A percentile compares a stretch with the other conserved stretches of the same genome.
These are phyloP conservation scores for Phalacrocorax carbo DNA, from an alignment of 2,113 vertebrate genomes.

Conservation along the genomic window DNA sequence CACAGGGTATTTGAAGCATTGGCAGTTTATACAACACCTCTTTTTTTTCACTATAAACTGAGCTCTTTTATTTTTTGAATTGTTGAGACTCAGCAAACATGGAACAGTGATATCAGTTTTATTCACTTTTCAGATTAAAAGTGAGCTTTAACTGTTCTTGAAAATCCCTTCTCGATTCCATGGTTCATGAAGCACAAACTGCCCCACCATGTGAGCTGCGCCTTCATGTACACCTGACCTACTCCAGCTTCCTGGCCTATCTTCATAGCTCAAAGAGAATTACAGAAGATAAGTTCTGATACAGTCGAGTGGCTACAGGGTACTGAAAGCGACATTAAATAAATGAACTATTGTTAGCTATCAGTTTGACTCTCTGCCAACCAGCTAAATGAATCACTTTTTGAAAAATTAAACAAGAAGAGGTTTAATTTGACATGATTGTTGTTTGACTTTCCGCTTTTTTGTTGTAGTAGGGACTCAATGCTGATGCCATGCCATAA, in stretches of 20 bases:
- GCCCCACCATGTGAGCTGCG: not conserved
- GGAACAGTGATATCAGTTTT: not conserved
- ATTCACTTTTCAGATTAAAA: constrained; percentile 8
- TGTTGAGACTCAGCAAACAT: not conserved
- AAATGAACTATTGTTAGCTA: constrained; percentile 62
- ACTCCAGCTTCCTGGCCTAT: constrained; percentile 34
- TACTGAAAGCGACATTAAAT: constrained; percentile 45
- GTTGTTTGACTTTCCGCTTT: constrained; percentile 57
- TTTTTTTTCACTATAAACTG: not conserved
- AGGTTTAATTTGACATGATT: constrained; percentile 57
- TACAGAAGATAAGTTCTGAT: constrained; percentile 55
- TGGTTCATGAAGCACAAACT: not conserved
- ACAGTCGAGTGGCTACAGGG: constrained; percentile 22
- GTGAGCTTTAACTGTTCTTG: not conserved
- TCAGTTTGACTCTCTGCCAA: constrained; percentile 50
- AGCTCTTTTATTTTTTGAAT: not conserved
- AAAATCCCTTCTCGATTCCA: not conserved
- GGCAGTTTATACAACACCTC: not conserved
- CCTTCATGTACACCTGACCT: constrained; percentile 34
- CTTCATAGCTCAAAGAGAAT: constrained; percentile 52
- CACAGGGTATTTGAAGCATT: not conserved
- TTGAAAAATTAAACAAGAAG: constrained; percentile 61
- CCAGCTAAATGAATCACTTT: constrained; percentile 51
- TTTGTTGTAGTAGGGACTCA: constrained; percentile 37
- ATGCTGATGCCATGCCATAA: not conserved